Conservation (phyloP, 2,113 vertebrate species). For the Lophius piscatorius region DNA sequence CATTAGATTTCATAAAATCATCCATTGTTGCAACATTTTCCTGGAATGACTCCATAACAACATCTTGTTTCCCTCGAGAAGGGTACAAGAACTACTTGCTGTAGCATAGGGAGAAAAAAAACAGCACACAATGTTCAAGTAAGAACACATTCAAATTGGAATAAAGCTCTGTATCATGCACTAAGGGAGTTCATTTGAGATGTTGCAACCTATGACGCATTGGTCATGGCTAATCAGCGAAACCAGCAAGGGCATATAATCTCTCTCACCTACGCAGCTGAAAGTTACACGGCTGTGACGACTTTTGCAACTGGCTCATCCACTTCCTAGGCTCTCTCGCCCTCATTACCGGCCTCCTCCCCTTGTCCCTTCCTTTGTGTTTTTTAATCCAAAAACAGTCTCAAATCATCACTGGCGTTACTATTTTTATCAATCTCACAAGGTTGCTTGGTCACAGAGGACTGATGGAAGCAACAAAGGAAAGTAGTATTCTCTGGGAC, state of each 20-base stretch:
- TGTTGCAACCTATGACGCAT: slow-evolving; percentile 20
- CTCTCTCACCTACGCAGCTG: slow-evolving; percentile 49
- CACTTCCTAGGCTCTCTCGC: slow-evolving; percentile 37
- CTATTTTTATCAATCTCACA: slow-evolving; percentile 74
- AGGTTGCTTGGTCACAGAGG: slow-evolving; percentile 65
- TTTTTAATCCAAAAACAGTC: slow-evolving; percentile 21
- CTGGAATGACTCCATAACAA: not conserved
- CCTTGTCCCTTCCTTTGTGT: not conserved
- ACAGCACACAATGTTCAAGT: slow-evolving; percentile 10
- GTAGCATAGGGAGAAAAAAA: not conserved
- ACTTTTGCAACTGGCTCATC: slow-evolving; percentile 12
- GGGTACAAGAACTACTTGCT: not conserved
- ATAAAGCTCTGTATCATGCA: slow-evolving; percentile 8
- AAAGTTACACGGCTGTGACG: slow-evolving; percentile 23
- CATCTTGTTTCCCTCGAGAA: not conserved
- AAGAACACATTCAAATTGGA: slow-evolving; percentile 4
- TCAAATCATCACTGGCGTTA: slow-evolving; percentile 50
- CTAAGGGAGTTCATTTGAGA: slow-evolving; percentile 12
- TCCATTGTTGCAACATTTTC: slow-evolving; percentile 4
- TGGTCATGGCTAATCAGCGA: slow-evolving; percentile 59
- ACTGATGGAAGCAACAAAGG: slow-evolving; percentile 29
- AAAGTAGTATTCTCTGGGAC: slow-evolving; percentile 49
- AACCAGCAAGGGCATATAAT: slow-evolving; percentile 49
- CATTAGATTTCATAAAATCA: not conserved
- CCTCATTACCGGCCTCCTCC: slow-evolving; percentile 43